Percentiles rank a stretch among this genome's conserved stretches.
Conservation (phyloP, 2,113 vertebrate genomes). For the Regulus satrapa region DNA sequence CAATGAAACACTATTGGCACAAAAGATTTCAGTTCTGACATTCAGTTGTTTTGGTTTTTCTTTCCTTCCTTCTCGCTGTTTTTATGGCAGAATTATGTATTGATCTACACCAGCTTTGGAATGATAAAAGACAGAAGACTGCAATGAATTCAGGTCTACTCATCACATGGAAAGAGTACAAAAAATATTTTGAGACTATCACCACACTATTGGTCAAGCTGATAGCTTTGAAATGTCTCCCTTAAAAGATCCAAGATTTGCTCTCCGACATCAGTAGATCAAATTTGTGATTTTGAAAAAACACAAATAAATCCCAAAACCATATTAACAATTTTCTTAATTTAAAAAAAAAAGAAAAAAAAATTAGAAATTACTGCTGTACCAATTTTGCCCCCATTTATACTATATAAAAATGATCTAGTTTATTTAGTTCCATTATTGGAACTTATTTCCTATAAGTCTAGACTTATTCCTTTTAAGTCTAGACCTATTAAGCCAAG, state of each 20-base stretch:
- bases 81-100: not conserved
- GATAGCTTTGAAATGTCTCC: not conserved
- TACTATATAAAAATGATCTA: not conserved
- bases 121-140: not conserved
- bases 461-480: not conserved
- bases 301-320: not conserved
- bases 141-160: not conserved
- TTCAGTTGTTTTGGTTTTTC: not conserved
- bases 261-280: not conserved
- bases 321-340: not conserved
- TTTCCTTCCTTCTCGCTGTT: not conserved
- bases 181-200: not conserved
- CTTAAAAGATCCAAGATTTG: not conserved
- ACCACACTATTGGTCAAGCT: not conserved
- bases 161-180: not conserved
- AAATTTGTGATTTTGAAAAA: not conserved
- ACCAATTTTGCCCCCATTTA: not conserved
- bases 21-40: not conserved
- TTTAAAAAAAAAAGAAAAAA: not conserved
- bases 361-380: not conserved
- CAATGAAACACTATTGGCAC: accelerated
- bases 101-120: not conserved
- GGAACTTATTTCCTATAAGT: not conserved
- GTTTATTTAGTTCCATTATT: not conserved
- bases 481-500: not conserved